Conservation (phyloP, 1,140 invertebrate species). For the Bombus breviceps region DNA sequence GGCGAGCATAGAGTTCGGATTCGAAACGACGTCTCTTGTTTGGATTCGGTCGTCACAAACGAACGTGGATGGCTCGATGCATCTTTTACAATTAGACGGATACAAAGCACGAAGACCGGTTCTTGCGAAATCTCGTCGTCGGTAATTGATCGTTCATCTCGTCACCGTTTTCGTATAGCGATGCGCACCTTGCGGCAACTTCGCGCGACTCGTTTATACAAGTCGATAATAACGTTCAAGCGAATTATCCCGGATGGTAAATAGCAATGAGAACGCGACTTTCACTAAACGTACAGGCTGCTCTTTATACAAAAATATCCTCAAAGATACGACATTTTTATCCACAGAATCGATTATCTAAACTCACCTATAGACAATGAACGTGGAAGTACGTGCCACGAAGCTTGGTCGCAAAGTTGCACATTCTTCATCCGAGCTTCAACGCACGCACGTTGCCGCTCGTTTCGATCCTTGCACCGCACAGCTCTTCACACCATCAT, state of each 20-base stretch:
- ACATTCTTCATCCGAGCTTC: not conserved
- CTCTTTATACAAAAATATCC: constrained; percentile 58
- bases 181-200: not conserved
- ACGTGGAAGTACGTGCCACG: not conserved
- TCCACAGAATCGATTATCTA: constrained; percentile 29
- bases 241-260: not conserved
- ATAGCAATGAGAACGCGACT: not conserved
- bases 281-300: not conserved
- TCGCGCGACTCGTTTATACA: not conserved
- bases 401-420: not conserved
- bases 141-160: not conserved
- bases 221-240: not conserved
- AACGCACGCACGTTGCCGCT: too few species aligned
- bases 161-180: not conserved
- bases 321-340: constrained; percentile 57
- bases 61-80: too few species aligned
- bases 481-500: not conserved
- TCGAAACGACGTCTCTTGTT: too few species aligned
- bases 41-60: too few species aligned
- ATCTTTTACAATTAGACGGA: not conserved
- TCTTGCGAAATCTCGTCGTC: not conserved
- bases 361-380: not conserved
- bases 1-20: not conserved
- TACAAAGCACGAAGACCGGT: not conserved
- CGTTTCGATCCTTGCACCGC: too few species aligned